Base-by-base conservation (phyloP, 2,888 invertebrate genomes). In the Pammene fasciana region DNA sequence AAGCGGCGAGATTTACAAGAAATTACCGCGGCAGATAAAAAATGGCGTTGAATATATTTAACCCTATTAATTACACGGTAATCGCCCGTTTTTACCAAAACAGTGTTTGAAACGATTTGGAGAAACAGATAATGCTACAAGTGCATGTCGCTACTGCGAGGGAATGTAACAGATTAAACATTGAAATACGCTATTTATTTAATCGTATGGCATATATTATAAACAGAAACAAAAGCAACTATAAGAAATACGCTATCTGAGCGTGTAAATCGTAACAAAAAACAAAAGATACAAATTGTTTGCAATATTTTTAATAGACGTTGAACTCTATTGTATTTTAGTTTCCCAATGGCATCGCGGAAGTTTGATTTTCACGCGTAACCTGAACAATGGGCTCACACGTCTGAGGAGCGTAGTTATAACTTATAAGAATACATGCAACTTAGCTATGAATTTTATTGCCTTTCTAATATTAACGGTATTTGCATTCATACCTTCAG, bases 1-100 rank as follows among this genome's bases (percentile, higher is more conserved):
- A 80, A 76, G 83, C 84, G 85, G 86, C 86, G 84, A 87, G 87
- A 86, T 86, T 86, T 86, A 84, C 85, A 87, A 84, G 84, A 81
- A 85, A 85, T 65, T 70, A 76, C 77, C 75, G 75, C 78, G 80
- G 82, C 82, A 83, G 83, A 84, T 85, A 83, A 82, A 76, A 80
- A 81, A 77, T 79, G 77, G 75, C 75, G 76, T 74, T 77, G 76
- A 73, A 76, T 70, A 70, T 60, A 48, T 70, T 70, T 65, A 60
- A 65, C 70, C 59, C 59, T 65, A 26, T 65, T 3, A 65, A 59
- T 65, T 70, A 64, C 70, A 48, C 54, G 48, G 57, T 68, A 57
- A 56, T 64, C 46, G 18, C 16, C 65, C 13, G 60, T 70, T 70
- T 64, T 65, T 60, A 54, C 65, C 64, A 65, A 65, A 68, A 59